These are phyloP conservation scores for Parus major DNA, from an alignment of 2,113 vertebrate species.

Conservation along the genomic window DNA sequence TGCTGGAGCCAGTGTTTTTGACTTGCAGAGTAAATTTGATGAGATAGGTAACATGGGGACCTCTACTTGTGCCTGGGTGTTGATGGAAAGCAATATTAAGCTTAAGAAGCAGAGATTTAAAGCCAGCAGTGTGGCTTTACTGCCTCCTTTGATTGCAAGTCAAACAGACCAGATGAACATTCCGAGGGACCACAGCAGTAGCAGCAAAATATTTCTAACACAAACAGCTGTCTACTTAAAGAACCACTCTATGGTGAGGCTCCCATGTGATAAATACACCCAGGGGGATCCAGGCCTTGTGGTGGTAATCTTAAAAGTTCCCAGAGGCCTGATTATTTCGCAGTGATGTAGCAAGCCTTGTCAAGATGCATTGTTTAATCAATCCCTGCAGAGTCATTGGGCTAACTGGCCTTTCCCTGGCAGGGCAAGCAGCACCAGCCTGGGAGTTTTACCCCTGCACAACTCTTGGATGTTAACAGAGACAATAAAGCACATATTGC, in stretches of 20 bases:
- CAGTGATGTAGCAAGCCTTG: constrained; percentile 16
- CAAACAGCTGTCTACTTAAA: not conserved
- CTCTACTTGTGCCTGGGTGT: not conserved
- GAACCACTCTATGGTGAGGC: not conserved
- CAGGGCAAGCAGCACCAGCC: not conserved
- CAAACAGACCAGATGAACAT: not conserved
- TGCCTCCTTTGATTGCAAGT: not conserved
- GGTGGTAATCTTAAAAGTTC: constrained; percentile 34
- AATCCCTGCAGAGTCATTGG: constrained; percentile 14
- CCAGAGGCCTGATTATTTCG: constrained; percentile 54
- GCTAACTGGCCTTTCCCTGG: not conserved
- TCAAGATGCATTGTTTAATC: constrained; percentile 56
- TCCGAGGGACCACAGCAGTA: not conserved
- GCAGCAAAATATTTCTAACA: not conserved
- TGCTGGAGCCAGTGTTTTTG: not conserved
- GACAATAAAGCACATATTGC: constrained; percentile 21
- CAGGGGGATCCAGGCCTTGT: not conserved
- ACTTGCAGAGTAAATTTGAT: not conserved
- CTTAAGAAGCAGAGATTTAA: not conserved
- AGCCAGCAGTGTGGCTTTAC: not conserved
- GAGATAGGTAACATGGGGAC: not conserved
- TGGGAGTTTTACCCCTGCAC: not conserved
- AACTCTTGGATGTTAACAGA: not conserved
- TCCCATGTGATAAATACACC: constrained; percentile 39
- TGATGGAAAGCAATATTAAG: not conserved